Conservation (phyloP, 23 tunicate species). For the Ciona savignyi region DNA sequence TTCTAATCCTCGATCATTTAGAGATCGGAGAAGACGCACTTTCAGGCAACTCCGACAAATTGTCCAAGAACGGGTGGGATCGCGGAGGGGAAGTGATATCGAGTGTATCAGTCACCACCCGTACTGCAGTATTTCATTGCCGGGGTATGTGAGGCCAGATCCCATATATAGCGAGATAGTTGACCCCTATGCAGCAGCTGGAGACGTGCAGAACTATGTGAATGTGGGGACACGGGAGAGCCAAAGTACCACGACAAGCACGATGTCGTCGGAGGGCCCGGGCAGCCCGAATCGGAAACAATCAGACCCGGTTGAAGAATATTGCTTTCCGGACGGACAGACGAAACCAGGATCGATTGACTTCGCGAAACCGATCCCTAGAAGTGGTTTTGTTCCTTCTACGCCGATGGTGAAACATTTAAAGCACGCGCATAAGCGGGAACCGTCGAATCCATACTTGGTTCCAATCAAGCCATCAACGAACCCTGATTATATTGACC, state of each 20-base stretch:
- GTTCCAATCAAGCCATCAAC: background rate
- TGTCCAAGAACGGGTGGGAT: background rate
- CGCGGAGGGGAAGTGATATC: background rate
- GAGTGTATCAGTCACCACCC: background rate
- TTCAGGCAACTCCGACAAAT: slow-evolving; percentile 7
- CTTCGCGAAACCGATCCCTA: background rate
- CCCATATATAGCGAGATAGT: background rate
- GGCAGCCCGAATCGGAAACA: background rate
- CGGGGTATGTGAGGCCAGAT: background rate
- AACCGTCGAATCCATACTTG: background rate
- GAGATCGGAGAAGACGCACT: slow-evolving; percentile 5
- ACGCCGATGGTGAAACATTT: background rate
- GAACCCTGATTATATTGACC: background rate
- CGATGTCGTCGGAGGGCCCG: background rate
- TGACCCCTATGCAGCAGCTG: background rate
- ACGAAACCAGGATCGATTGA: background rate
- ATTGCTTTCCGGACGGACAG: background rate
- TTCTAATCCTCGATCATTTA: background rate
- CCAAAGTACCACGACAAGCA: background rate
- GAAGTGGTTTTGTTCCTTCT: background rate
- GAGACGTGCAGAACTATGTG: background rate
- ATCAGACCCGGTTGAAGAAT: background rate
- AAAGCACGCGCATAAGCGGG: background rate
- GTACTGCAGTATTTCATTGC: background rate
- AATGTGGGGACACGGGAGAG: background rate